These are phyloP conservation scores for Bradypus variegatus DNA, from an alignment of 2,797 vertebrate genomes.

Conservation along the genomic window DNA sequence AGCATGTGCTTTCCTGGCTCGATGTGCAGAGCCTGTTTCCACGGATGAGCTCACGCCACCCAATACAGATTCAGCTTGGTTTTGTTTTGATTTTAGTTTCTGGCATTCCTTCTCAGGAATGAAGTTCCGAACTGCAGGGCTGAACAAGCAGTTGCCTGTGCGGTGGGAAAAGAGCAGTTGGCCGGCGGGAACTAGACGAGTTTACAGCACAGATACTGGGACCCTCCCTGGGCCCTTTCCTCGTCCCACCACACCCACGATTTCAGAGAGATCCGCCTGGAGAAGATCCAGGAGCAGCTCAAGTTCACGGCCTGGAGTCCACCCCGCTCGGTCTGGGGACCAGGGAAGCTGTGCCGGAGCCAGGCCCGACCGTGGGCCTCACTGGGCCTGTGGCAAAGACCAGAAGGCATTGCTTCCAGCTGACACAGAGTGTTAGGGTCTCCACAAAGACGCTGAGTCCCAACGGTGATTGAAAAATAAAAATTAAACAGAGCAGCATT, in stretches of 20 bases:
- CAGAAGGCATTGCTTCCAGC: not conserved
- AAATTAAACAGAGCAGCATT: not conserved
- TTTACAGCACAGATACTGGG: no score
- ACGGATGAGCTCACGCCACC: not conserved
- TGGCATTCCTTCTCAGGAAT: conserved; percentile 25
- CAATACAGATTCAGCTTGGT: not conserved
- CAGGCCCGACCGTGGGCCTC: not conserved
- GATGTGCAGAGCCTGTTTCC: not conserved
- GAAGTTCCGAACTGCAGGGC: not conserved
- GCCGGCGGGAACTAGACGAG: not conserved
- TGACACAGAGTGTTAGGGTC: not conserved
- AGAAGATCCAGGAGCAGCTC: not conserved
- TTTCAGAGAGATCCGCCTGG: not conserved
- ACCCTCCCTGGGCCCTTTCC: accelerated
- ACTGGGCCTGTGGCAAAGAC: not conserved
- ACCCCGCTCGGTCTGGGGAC: not conserved
- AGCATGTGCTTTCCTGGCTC: not conserved
- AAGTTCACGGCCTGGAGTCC: not conserved
- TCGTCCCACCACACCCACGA: not conserved
- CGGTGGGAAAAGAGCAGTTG: no score
- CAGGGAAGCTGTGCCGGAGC: no score
- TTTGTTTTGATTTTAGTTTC: conserved; percentile 34
- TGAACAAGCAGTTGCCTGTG: not conserved
- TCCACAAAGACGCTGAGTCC: not conserved
- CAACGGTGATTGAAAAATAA: not conserved